Percentiles rank a stretch among this genome's conserved stretches.
Conservation (phyloP, 2,113 vertebrate genomes). For the Solea solea region DNA sequence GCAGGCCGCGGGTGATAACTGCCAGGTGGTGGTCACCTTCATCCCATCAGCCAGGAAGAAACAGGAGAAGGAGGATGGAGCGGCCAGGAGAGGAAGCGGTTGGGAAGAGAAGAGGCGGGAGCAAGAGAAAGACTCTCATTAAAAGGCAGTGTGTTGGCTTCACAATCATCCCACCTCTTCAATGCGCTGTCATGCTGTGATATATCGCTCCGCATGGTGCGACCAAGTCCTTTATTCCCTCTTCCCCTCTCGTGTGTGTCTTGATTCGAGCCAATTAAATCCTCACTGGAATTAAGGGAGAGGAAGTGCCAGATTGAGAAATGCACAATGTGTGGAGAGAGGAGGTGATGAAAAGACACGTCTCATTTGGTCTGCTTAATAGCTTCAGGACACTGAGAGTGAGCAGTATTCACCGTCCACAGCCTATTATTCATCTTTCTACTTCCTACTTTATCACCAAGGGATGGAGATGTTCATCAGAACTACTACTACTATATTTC, state of each 20-base stretch:
- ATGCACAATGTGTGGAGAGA: conserved; percentile 59
- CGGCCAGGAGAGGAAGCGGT: conserved; percentile 35
- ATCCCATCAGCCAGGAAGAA: conserved; percentile 21
- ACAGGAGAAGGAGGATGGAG: conserved; percentile 10
- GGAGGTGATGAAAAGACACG: conserved; percentile 67
- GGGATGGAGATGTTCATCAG: conserved; percentile 59
- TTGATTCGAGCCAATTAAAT: conserved; percentile 79
- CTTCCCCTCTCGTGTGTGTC: conserved; percentile 56
- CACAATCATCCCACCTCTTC: conserved; percentile 72
- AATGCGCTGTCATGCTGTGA: conserved; percentile 73
- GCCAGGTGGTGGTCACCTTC: conserved; percentile 27
- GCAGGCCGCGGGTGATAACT: conserved; percentile 39
- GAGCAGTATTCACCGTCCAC: conserved; percentile 66
- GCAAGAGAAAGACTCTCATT: conserved; percentile 71
- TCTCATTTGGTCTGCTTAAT: conserved; percentile 72
- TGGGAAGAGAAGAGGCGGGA: conserved; percentile 39
- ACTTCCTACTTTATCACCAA: conserved; percentile 35
- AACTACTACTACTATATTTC: conserved; percentile 43
- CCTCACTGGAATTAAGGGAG: conserved; percentile 62
- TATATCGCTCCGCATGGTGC: conserved; percentile 74
- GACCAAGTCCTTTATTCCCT: conserved; percentile 72
- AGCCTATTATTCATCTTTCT: conserved; percentile 38
- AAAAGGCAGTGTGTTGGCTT: conserved; percentile 72
- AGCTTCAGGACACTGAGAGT: conserved; percentile 57
- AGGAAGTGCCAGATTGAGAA: conserved; percentile 62